A percentile compares a stretch with the other conserved stretches of the same genome.
These are phyloP conservation scores for Telmatochromis brichardi DNA, from an alignment of 2,113 vertebrate genomes.

Conservation along the genomic window DNA sequence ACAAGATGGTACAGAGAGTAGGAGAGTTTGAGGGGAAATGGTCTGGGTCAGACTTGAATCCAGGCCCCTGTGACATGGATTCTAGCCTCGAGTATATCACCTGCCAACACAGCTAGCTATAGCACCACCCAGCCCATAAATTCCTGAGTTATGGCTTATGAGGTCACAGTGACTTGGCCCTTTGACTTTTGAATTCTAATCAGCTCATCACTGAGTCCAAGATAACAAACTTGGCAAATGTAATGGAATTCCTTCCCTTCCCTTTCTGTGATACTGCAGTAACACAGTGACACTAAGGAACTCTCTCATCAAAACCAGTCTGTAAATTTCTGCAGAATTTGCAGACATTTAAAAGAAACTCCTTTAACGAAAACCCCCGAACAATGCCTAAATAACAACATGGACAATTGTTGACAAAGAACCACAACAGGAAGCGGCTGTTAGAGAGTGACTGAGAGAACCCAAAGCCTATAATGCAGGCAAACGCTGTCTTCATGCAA, in stretches of 20 bases:
- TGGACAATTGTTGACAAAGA: not conserved
- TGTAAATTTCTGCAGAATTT: not conserved
- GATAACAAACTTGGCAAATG: accelerated
- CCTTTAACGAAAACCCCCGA: accelerated
- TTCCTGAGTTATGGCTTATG: not conserved
- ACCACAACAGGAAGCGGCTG: not conserved
- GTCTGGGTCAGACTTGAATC: not conserved
- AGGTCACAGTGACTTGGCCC: not conserved
- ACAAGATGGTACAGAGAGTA: accelerated
- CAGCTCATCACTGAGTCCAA: not conserved
- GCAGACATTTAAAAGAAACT: not conserved
- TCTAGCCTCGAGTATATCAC: accelerated
- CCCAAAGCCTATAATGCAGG: not conserved
- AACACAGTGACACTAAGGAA: not conserved
- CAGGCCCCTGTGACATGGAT: not conserved
- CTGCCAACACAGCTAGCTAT: not conserved
- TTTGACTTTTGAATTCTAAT: not conserved
- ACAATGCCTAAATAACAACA: not conserved
- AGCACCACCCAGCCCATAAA: not conserved
- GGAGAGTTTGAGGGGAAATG: not conserved
- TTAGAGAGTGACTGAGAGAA: not conserved
- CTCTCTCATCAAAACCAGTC: not conserved
- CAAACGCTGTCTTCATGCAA: not conserved
- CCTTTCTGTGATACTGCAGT: not conserved
- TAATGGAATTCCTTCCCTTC: not conserved